phyloP scores from a whole-genome alignment of 2,797 vertebrate genomes.

The Ptychobarbus kaznakovi region DNA sequence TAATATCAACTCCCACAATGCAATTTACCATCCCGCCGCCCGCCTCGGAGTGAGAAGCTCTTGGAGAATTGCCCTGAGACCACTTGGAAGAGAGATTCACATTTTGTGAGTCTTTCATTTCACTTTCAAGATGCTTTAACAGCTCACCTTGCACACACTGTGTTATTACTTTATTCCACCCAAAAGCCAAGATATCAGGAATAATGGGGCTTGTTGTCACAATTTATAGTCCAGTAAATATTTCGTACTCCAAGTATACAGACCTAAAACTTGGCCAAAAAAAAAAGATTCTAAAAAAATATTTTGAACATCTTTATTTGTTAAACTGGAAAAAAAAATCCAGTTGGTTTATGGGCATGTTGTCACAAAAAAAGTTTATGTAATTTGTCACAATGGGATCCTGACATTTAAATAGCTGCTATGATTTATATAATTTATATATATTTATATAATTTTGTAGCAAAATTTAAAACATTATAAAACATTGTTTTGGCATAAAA shows the following conservation, averaged over 20 bases:
- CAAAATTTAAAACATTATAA: neutral
- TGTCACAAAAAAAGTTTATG: neutral
- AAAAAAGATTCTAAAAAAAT: neutral
- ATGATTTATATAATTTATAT: neutral
- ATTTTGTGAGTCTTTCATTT: constrained; percentile 37
- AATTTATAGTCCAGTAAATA: constrained; percentile 2
- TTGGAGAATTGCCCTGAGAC: constrained; percentile 3
- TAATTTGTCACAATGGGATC: neutral
- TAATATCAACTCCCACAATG: constrained; percentile 52
- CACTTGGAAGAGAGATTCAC: constrained; percentile 28
- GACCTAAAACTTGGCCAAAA: neutral
- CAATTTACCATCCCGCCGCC: constrained; percentile 39
- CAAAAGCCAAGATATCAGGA: constrained; percentile 6
- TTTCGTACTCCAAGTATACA: neutral
- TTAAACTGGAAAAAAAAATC: neutral
- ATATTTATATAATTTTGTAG: neutral
- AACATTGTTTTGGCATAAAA: neutral
- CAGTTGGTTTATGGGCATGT: neutral
- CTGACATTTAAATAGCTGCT: neutral
- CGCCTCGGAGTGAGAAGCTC: constrained; percentile 3
- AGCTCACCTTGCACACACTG: constrained; percentile 10
- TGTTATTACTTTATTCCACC: constrained; percentile 11
- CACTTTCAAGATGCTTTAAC: constrained; percentile 27
- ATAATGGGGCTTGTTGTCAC: neutral
- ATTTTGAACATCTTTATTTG: neutral